Evolutionary conservation across 2,888 invertebrate species (phyloP).

Genomic region (Masnerella sp.): DNA sequence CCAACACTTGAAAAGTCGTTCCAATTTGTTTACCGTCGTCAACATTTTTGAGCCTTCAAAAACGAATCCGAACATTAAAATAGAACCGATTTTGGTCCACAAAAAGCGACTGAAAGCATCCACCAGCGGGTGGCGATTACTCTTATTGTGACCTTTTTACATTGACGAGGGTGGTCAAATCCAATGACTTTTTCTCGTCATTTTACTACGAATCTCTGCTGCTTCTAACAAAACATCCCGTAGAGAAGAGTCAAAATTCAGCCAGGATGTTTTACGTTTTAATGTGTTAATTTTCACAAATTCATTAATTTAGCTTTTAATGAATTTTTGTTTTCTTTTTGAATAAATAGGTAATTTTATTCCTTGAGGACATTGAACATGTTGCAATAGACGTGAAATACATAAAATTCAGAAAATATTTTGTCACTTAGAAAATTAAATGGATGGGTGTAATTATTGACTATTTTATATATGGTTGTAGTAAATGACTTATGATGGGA

Average conservation of each 20-base stretch:
- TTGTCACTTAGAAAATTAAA: too few species aligned
- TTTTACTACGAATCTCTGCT: constrained; percentile 42
- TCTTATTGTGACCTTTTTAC: constrained; percentile 65
- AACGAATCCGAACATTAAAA: constrained; percentile 45
- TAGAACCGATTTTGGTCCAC: constrained; percentile 52
- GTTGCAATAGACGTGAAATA: constrained; percentile 14
- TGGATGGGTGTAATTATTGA: too few species aligned
- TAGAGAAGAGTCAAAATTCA: constrained; percentile 46
- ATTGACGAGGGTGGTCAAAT: constrained; percentile 61
- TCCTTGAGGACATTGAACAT: constrained; percentile 31
- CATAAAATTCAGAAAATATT: constrained; percentile 23
- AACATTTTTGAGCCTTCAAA: constrained; percentile 42
- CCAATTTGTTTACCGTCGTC: constrained; percentile 44
- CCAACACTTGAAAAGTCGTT: constrained; percentile 37
- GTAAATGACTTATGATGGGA: too few species aligned
- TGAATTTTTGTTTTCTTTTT: too few species aligned
- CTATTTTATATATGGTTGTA: too few species aligned
- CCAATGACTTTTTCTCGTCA: constrained; percentile 43
- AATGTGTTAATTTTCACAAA: constrained; percentile 63
- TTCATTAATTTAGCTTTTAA: too few species aligned
- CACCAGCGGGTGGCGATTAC: constrained; percentile 66
- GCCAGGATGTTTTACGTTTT: constrained; percentile 59
- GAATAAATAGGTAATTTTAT: constrained; percentile 27
- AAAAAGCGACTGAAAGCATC: constrained; percentile 68
- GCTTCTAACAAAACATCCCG: constrained; percentile 57